Percentiles rank a stretch among this genome's conserved stretches.
Conservation (phyloP, 2,113 vertebrate species). For the Neomonachus schauinslandi region DNA sequence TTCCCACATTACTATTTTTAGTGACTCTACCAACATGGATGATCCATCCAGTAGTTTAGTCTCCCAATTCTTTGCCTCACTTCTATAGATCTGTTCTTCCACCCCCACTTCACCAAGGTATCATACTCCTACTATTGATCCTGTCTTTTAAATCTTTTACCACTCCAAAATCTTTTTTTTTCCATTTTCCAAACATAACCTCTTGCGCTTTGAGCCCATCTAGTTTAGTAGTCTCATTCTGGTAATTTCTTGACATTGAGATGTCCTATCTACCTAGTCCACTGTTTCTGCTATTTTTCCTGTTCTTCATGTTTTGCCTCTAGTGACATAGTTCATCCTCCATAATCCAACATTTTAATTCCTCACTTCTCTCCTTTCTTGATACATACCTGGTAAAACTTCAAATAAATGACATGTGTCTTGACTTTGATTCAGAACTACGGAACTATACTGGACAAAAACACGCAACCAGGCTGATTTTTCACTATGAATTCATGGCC, state of each 20-base stretch:
- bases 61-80: background rate
- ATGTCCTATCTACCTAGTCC: background rate
- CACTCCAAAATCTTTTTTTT: background rate
- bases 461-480: background rate
- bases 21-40: background rate
- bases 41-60: background rate
- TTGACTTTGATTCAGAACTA: background rate
- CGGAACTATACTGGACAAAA: background rate
- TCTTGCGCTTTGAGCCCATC: background rate
- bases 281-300: background rate
- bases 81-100: background rate
- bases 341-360: background rate
- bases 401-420: background rate
- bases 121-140: background rate
- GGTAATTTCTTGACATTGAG: background rate
- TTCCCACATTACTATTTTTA: background rate
- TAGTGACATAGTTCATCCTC: background rate
- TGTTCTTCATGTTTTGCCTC: background rate
- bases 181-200: background rate
- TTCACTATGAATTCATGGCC: background rate
- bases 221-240: background rate
- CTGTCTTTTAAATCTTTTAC: background rate
- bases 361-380: background rate
- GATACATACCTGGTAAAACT: background rate
- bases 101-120: background rate